phyloP scores from a whole-genome alignment of 1,140 invertebrate genomes.

The Charaxes varanes region DNA sequence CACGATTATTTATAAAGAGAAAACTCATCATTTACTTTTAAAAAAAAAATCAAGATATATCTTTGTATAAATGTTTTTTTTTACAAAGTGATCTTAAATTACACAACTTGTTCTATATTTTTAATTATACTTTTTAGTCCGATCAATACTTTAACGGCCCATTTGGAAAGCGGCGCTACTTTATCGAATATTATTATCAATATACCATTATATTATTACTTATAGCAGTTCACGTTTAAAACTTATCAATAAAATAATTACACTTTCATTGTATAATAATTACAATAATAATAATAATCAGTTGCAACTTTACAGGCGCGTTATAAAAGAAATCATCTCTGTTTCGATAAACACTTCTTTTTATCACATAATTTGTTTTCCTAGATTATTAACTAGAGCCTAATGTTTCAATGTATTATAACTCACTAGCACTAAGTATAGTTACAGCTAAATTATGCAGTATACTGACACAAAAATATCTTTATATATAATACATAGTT shows the following conservation, averaged over 20 bases:
- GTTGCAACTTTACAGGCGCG: constrained; percentile 29
- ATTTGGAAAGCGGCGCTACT: too few species aligned
- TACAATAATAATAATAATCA: not conserved
- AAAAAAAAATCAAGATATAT: too few species aligned
- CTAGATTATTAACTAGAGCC: constrained; percentile 37
- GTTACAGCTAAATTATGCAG: constrained; percentile 65
- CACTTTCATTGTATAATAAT: constrained; percentile 21
- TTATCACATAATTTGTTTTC: constrained; percentile 62
- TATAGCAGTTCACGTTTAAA: constrained; percentile 33
- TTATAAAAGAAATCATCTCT: constrained; percentile 45
- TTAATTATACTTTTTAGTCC: too few species aligned
- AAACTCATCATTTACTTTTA: too few species aligned
- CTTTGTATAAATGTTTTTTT: too few species aligned
- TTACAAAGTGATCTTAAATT: too few species aligned
- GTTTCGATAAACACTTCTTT: constrained; percentile 30
- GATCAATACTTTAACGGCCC: too few species aligned
- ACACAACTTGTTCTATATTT: too few species aligned
- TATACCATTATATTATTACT: constrained; percentile 44
- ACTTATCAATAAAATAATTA: constrained; percentile 27
- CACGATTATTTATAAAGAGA: too few species aligned
- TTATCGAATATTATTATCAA: constrained; percentile 41
- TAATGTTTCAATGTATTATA: constrained; percentile 33
- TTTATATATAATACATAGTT: constrained; percentile 16
- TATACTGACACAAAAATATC: constrained; percentile 60
- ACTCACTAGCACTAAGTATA: constrained; percentile 36